Evolutionary conservation across 2,888 invertebrate species (phyloP), one percentile per base, ranked within the genome.

Genomic region (Philereme vetulata): DNA sequence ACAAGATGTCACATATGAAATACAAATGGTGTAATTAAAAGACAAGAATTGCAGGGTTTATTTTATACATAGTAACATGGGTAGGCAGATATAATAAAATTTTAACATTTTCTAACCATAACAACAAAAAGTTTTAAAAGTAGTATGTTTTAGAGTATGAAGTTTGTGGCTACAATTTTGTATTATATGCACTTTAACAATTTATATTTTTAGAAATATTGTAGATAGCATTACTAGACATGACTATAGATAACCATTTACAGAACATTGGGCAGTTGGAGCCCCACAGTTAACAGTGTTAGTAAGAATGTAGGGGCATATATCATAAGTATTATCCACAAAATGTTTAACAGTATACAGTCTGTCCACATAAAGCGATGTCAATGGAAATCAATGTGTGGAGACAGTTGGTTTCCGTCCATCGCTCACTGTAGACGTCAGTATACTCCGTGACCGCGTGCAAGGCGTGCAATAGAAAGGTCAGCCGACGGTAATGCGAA

Each of bases 351-450:
- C 79, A 80, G 70, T 77, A 86, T 70, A 71, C 77, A 73, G 80
- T 86, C 82, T 77, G 86, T 87, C 87, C 85, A 87, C 92, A 90
- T 85, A 82, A 81, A 87, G 82, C 84, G 87, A 93, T 90, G 85
- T 90, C 79, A 81, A 65, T 82, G 86, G 89, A 90, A 89, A 87
- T 89, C 91, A 92, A 88, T 88, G 88, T 78, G 76, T 72, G 62
- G 73, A 68, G 83, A 88, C 89, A 91, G 82, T 89, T 90, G 90
- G 86, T 87, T 86, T 86, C 84, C 84, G 85, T 80, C 88, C 90
- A 92, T 90, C 88, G 78, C 85, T 84, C 81, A 78, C 78, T 86
- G 90, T 81, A 85, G 84, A 86, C 84, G 75, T 78, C 81, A 80
- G 76, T 72, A 59, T 77, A 68, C 69, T 67, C 68, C 66, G 76